Percentiles rank a stretch among this genome's conserved stretches.
Conservation (phyloP, 2,113 vertebrate species). For the Heterotilapia buettikoferi region DNA sequence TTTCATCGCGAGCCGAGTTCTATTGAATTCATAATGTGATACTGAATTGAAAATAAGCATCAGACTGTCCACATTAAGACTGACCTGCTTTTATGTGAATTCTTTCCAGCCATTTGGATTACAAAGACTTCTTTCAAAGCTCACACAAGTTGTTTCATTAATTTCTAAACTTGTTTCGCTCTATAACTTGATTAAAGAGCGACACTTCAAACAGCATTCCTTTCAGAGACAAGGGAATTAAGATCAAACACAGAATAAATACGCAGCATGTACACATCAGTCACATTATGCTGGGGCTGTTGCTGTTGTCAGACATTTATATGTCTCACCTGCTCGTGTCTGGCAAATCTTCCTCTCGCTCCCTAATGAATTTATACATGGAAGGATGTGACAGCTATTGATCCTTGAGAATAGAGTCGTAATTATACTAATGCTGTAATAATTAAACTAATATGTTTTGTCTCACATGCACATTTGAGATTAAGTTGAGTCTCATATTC, state of each 20-base stretch:
- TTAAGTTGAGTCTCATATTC: background rate
- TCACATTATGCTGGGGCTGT: background rate
- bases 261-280: constrained; percentile 7
- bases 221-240: constrained; percentile 5
- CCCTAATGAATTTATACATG: background rate
- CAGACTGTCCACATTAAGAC: background rate
- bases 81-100: background rate
- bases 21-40: background rate
- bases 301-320: constrained; percentile 5
- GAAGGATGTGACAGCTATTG: background rate
- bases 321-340: constrained; percentile 13
- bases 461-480: background rate
- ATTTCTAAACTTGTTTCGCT: background rate
- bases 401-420: background rate
- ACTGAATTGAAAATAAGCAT: background rate
- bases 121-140: background rate
- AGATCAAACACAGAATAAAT: constrained; percentile 13
- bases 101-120: background rate
- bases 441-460: background rate
- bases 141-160: background rate
- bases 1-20: background rate
- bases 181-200: background rate
- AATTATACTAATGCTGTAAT: background rate
- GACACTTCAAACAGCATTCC: background rate
- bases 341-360: background rate